phyloP scores from a whole-genome alignment of 2,113 vertebrate species.

The Macquaria australasica region DNA sequence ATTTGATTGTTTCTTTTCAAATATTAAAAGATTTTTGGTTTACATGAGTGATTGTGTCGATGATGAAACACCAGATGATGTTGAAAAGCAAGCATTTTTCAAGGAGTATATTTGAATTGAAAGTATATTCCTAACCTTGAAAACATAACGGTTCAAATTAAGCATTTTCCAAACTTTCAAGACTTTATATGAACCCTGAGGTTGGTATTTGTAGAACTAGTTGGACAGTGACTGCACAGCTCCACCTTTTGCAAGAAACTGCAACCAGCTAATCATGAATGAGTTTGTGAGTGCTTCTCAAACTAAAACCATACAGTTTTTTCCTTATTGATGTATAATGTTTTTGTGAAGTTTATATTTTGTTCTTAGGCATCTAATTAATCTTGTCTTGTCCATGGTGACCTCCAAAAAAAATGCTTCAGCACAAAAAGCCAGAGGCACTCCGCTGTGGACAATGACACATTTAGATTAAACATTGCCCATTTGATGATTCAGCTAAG shows the following conservation, averaged over 20 bases:
- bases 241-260: not conserved
- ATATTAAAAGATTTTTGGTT: too few relatives aligned
- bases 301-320: not conserved
- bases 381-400: not conserved
- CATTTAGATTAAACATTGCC: conserved; percentile 34
- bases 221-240: not conserved
- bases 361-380: conserved; percentile 12
- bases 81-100: too few relatives aligned
- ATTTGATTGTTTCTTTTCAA: too few relatives aligned
- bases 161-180: too few relatives aligned
- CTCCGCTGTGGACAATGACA: conserved; percentile 23
- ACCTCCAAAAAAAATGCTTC: conserved; percentile 11
- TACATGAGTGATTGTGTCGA: too few relatives aligned
- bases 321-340: not conserved
- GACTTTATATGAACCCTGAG: too few relatives aligned
- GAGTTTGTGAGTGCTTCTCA: not conserved
- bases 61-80: too few relatives aligned
- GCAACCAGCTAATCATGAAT: not conserved
- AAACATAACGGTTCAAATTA: too few relatives aligned
- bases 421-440: not conserved
- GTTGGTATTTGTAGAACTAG: not conserved
- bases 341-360: conserved; percentile 1
- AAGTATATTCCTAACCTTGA: too few relatives aligned
- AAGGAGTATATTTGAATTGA: too few relatives aligned
- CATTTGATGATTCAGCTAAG: conserved; percentile 46